Percentiles rank a stretch among this genome's conserved stretches.
These are phyloP conservation scores for Andrena haemorrhoa DNA, from an alignment of 2,888 invertebrate genomes.

Conservation along the genomic window DNA sequence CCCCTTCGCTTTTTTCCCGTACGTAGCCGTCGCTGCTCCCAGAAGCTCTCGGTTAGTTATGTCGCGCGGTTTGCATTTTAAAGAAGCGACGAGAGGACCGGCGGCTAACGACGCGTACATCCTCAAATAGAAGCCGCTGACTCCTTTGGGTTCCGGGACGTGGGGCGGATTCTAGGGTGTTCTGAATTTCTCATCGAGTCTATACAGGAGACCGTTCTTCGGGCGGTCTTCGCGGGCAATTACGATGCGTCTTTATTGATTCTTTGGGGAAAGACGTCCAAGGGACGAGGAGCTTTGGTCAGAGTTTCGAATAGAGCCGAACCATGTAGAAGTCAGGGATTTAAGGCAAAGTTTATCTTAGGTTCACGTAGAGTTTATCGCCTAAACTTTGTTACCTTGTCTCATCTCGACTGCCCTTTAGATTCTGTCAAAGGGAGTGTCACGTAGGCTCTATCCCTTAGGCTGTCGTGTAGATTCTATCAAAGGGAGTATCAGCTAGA, in stretches of 20 bases:
- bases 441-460: no score
- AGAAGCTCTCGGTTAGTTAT: slow-evolving; percentile 77
- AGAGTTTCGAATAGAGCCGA: no score
- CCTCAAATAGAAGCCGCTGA: slow-evolving; percentile 66
- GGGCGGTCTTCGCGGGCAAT: background rate
- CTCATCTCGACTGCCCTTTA: background rate
- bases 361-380: no score
- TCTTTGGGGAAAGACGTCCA: background rate
- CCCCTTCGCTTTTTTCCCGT: slow-evolving; percentile 10
- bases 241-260: slow-evolving; percentile 6
- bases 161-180: slow-evolving; percentile 10
- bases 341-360: no score
- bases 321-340: no score
- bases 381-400: background rate
- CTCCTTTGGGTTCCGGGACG: slow-evolving; percentile 12
- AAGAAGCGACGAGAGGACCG: slow-evolving; percentile 76
- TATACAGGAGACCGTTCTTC: background rate
- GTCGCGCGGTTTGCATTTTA: slow-evolving; percentile 79
- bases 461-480: no score
- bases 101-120: slow-evolving; percentile 76
- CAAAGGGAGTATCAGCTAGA: no score
- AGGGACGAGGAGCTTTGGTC: background rate
- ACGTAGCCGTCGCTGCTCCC: slow-evolving; percentile 21
- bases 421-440: background rate
- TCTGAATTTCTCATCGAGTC: slow-evolving; percentile 20